phyloP scores from a whole-genome alignment of 2,113 vertebrate genomes.

The Callocephalon fimbriatum region DNA sequence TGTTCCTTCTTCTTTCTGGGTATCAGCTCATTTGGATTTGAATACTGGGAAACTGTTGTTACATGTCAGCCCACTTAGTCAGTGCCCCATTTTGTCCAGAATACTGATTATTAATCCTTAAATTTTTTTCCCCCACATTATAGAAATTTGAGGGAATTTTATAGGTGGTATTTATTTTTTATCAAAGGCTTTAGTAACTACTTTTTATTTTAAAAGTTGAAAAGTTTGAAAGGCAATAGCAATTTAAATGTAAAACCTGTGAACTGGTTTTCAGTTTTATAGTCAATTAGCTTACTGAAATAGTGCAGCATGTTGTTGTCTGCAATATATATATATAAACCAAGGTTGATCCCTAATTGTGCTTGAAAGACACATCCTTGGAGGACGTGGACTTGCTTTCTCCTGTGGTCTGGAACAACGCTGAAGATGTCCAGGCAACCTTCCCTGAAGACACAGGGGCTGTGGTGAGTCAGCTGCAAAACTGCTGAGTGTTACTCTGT shows the following conservation, averaged over 20 bases:
- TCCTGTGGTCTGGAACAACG: not conserved
- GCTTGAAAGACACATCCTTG: not conserved
- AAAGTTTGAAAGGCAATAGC: not conserved
- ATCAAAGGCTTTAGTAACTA: not conserved
- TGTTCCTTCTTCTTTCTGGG: not conserved
- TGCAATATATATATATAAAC: not conserved
- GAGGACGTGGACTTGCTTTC: not conserved
- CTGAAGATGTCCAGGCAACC: not conserved
- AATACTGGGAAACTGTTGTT: not conserved
- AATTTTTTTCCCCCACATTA: fast-evolving
- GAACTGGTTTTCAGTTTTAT: not conserved
- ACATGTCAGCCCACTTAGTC: not conserved
- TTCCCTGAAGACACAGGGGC: not conserved
- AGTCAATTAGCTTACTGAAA: not conserved
- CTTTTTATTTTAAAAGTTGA: not conserved
- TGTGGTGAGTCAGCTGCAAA: not conserved
- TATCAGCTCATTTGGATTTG: not conserved
- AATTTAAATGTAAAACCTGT: not conserved
- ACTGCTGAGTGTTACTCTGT: too few species aligned
- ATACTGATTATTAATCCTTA: not conserved
- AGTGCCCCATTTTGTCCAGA: not conserved
- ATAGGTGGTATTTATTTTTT: not conserved
- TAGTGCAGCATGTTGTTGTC: not conserved
- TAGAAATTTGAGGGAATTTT: not conserved
- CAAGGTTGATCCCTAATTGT: not conserved